Evolutionary conservation across 2,113 vertebrate genomes (phyloP), one percentile per base, ranked within the genome.

Genomic region (Albula goreensis): DNA sequence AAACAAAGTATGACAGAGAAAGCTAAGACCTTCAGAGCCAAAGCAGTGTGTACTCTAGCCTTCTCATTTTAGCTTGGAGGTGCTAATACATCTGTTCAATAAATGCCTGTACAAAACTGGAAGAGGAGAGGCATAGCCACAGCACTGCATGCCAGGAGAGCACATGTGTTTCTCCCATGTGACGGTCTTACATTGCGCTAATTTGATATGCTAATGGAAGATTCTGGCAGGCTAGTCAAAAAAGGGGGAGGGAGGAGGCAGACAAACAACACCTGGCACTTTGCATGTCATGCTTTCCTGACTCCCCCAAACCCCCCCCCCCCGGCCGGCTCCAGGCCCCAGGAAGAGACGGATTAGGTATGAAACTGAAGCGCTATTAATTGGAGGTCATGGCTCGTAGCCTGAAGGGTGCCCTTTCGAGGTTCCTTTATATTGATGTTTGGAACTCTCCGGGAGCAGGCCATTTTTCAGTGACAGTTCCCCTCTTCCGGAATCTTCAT

Each of bases 331-430:
- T 82, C 9, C 81, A 53, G 50, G 81, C 25, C 51, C 0, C 25
- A 11, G 53, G 81, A 82, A 19, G 25, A n/a, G 51, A 82, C 19
- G 15, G 81, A 82, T 82, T 82, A 12, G 19, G 25, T 56, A 56
- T 25, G 81, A 82, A 82, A 10, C 81, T 8, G 81, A 56, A 52
- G 81, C 51, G 12, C 19, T 53, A 56, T 82, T 82, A 82, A 82
- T 82, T 81, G 80, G 80, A 81, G 80, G 80, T 81, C 80, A 81
- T 50, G 49, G 80, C 80, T 82, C 25, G 3, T 15, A 82, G 81
- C 51, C 81, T 82, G 81, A 82, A 82, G 81, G 53, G n/a, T 82
- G 81, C 17, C 81, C 52, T 82, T 82, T 56, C 51, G n/a, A 82
- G 22, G 81, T 17, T 82, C 81, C 51, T 25, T 56, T 56, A 5